A percentile compares a stretch with the other conserved stretches of the same genome.
Conservation (phyloP, 2,797 vertebrate species). For the Pangasius sanitwongsei region DNA sequence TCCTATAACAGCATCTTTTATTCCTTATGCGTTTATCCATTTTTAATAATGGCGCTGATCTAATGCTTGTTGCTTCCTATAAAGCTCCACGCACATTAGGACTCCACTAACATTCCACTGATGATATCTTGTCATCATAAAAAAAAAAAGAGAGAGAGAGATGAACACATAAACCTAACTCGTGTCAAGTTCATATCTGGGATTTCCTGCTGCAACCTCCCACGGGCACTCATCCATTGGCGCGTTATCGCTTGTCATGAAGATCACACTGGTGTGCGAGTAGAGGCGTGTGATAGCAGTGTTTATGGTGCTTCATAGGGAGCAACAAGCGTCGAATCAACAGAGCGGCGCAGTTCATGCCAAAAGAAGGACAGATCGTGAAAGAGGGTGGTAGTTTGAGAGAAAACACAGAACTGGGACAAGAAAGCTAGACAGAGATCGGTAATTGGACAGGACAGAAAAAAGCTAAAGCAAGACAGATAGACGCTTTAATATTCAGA, state of each 20-base stretch:
- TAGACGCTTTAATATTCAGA: not conserved
- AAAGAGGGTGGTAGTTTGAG: conserved; percentile 7
- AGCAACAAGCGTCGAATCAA: conserved; percentile 40
- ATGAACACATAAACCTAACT: not conserved
- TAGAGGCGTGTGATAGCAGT: conserved; percentile 15
- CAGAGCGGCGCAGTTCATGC: not conserved
- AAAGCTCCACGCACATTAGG: not conserved
- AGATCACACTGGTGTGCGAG: conserved; percentile 3
- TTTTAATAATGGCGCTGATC: not conserved
- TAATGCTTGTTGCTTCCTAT: not conserved
- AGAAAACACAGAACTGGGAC: not conserved
- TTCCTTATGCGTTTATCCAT: not conserved
- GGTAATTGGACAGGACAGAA: not conserved
- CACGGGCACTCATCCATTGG: conserved; percentile 14
- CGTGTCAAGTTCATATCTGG: not conserved
- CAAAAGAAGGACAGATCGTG: not conserved
- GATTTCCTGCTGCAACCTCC: conserved; percentile 30
- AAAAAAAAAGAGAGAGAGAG: not conserved
- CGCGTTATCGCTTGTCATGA: conserved; percentile 22
- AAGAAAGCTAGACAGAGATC: not conserved
- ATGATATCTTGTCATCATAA: not conserved
- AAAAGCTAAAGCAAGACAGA: not conserved
- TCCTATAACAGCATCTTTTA: not conserved
- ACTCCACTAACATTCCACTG: too few species aligned
- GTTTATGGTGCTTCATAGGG: conserved; percentile 22